Evolutionary conservation across 2,888 invertebrate species (phyloP).

Genomic region (Orthonevra nobilis): DNA sequence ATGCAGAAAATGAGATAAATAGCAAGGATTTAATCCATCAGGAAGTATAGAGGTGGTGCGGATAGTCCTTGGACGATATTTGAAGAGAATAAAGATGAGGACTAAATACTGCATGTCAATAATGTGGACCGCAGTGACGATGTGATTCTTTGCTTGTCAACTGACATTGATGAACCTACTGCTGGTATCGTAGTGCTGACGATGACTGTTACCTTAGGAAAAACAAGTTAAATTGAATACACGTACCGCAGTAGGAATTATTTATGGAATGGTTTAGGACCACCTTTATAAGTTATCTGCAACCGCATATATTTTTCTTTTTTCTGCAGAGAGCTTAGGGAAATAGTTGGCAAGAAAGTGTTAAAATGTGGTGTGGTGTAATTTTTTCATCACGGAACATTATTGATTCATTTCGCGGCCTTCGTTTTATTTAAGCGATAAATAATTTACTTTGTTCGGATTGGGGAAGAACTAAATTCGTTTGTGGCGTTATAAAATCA

Average conservation of each 20-base stretch:
- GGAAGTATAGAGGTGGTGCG: conserved; percentile 49
- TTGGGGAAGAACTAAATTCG: too few species aligned
- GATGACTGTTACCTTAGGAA: conserved; percentile 9
- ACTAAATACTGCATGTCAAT: conserved; percentile 46
- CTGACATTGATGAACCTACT: conserved; percentile 58
- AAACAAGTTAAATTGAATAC: background rate
- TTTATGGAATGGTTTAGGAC: conserved; percentile 31
- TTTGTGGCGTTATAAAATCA: too few species aligned
- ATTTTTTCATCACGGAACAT: too few species aligned
- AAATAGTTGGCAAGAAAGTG: too few species aligned
- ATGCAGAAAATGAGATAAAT: conserved; percentile 70
- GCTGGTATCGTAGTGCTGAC: conserved; percentile 40
- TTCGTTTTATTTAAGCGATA: too few species aligned
- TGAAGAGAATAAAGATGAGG: conserved; percentile 23
- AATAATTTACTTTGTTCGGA: too few species aligned
- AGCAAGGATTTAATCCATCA: conserved; percentile 65
- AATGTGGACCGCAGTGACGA: conserved; percentile 58
- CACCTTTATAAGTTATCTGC: too few species aligned
- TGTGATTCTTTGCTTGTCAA: conserved; percentile 60
- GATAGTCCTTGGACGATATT: conserved; percentile 60
- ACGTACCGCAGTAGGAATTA: conserved; percentile 19
- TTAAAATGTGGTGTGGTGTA: too few species aligned
- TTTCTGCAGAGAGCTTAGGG: too few species aligned
- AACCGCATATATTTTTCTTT: conserved; percentile 44
- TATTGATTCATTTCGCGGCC: too few species aligned